phyloP scores from a whole-genome alignment of 1,140 invertebrate species.

The silkworm (Bombyx mori) region DNA sequence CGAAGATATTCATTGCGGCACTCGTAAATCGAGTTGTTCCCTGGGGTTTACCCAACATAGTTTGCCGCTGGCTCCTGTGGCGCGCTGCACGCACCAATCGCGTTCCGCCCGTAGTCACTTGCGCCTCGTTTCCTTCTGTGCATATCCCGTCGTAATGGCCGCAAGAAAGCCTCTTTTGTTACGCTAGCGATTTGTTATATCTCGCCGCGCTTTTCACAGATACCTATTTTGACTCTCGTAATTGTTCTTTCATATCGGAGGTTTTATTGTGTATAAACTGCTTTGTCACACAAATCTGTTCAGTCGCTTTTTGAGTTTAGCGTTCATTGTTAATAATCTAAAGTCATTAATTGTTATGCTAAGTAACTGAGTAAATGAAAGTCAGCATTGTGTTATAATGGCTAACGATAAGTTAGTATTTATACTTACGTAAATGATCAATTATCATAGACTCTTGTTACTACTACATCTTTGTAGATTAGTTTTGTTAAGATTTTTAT shows the following conservation, averaged over 20 bases:
- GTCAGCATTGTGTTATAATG: slow-evolving; percentile 11
- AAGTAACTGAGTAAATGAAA: slow-evolving; percentile 21
- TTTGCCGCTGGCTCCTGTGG: slow-evolving; percentile 23
- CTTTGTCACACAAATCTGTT: slow-evolving; percentile 65
- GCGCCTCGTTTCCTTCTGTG: slow-evolving; percentile 54
- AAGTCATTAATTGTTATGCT: slow-evolving; percentile 35
- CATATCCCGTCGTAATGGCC: slow-evolving; percentile 56
- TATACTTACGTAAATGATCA: too few relatives aligned
- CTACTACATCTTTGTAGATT: not conserved
- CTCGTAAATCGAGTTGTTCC: slow-evolving; percentile 63
- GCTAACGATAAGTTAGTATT: not conserved
- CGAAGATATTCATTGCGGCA: slow-evolving; percentile 68
- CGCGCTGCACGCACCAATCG: slow-evolving; percentile 65
- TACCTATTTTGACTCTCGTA: slow-evolving; percentile 64
- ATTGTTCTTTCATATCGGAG: slow-evolving; percentile 65
- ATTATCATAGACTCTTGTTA: not conserved
- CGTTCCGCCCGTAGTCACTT: slow-evolving; percentile 35
- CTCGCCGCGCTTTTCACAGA: slow-evolving; percentile 53
- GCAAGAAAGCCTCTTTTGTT: slow-evolving; percentile 68
- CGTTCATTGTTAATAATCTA: slow-evolving; percentile 43
- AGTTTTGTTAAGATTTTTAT: not conserved
- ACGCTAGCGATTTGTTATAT: slow-evolving; percentile 63
- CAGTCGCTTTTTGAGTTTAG: slow-evolving; percentile 29
- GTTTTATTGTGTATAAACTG: slow-evolving; percentile 62
- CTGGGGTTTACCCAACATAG: slow-evolving; percentile 34